phyloP scores from a whole-genome alignment of 2,113 vertebrate genomes.

The Ptilorrhoa leucosticta region DNA sequence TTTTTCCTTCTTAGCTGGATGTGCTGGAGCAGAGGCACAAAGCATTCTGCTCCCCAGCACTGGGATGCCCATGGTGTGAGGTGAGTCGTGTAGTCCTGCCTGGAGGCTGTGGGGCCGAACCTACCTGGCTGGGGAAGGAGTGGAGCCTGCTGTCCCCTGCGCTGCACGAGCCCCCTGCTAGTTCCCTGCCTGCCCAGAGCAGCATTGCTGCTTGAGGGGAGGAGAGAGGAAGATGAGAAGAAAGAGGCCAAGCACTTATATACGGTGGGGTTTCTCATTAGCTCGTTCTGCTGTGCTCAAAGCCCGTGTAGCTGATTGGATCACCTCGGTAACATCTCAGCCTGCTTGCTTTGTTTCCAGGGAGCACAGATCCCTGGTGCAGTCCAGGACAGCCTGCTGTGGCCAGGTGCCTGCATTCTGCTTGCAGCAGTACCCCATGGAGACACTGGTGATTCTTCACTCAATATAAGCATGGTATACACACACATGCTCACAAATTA shows the following conservation, averaged over 20 bases:
- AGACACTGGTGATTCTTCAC: background rate
- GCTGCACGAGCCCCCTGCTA: rapidly evolving
- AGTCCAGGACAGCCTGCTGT: background rate
- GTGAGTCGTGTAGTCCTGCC: background rate
- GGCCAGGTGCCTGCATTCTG: background rate
- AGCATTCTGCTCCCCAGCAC: background rate
- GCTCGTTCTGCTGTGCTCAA: background rate
- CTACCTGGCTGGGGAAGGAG: background rate
- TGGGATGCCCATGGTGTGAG: background rate
- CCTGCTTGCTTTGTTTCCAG: background rate
- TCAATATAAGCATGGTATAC: background rate
- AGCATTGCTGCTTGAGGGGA: background rate
- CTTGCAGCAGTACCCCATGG: background rate
- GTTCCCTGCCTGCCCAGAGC: background rate
- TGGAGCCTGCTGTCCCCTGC: background rate
- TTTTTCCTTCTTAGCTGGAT: background rate
- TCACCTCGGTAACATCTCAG: rapidly evolving
- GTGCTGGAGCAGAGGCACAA: background rate
- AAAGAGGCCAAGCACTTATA: rapidly evolving
- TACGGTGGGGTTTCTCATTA: background rate
- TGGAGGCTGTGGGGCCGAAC: background rate
- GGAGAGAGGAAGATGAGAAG: background rate
- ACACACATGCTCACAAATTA: background rate
- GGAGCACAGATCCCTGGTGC: background rate
- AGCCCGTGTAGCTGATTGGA: background rate